Conservation (phyloP, 2,797 vertebrate species). For the Phrynocephalus vlangalii region DNA sequence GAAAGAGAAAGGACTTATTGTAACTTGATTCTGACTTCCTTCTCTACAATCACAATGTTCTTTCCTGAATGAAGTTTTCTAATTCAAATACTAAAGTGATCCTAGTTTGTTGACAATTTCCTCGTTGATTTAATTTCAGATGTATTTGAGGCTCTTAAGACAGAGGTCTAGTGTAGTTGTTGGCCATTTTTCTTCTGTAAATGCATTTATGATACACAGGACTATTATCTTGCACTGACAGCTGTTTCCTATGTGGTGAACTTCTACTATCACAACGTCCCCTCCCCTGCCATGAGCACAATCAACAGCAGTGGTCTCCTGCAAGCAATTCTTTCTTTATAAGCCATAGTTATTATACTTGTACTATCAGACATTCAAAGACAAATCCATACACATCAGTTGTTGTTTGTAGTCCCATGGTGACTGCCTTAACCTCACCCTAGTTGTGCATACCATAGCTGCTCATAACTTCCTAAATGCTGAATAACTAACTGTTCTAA, state of each 20-base stretch:
- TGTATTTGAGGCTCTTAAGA: not conserved
- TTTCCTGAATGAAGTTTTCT: fast-evolving
- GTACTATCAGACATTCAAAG: not conserved
- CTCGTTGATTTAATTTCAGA: not conserved
- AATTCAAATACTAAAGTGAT: not conserved
- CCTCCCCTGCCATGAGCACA: not conserved
- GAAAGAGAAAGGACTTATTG: not conserved
- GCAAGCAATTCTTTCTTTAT: not conserved
- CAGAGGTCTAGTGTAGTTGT: not conserved
- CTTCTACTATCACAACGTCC: not conserved
- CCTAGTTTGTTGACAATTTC: conserved; percentile 32
- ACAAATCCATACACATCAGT: not conserved
- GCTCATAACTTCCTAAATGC: not conserved
- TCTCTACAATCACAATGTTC: not conserved
- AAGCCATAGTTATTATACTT: not conserved
- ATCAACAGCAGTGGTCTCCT: not conserved
- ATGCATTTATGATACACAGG: not conserved
- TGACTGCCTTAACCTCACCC: not conserved
- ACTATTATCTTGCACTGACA: not conserved
- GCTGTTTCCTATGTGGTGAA: not conserved
- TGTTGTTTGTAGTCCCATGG: not conserved
- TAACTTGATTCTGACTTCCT: conserved; percentile 5
- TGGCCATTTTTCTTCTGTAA: not conserved
- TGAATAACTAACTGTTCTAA: not conserved
- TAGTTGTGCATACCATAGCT: not conserved